Evolutionary conservation across 2,113 vertebrate species (phyloP), one percentile per base, ranked within the genome.

Genomic region (Origma solitaria): DNA sequence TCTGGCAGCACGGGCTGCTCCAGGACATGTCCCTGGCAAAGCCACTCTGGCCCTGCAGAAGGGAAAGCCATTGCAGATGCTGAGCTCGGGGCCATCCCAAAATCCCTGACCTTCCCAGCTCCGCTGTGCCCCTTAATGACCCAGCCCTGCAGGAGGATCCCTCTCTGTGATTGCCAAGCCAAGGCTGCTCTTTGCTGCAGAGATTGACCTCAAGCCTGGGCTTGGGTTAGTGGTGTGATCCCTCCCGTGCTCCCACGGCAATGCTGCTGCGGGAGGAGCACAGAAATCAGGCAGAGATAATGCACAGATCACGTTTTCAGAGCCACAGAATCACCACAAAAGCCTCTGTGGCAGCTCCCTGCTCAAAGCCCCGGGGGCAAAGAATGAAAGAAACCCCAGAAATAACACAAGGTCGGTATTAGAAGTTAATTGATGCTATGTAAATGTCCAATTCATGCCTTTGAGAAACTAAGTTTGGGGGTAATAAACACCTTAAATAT

Each of bases 401-500:
- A 96, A 64, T 20, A 65, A 42, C 37, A 50, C 6, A 47, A 85
- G n/a, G 58, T 27, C 76, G 86, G 56, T 50, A 68, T 86, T 51
- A 88, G 78, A 75, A 88, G 81, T 56, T 87, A 80, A 82, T 69
- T 83, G 38, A 69, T 60, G 78, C 61, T 51, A 31, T 47, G 50
- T 54, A 83, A 96, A 92, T 53, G 73, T 86, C 93, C 54, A 42
- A 77, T 94, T 94, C n/a, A 45, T 90, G 79, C 57, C 78, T 90
- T 73, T 83, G 31, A 61, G 51, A 30, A 68, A 76, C 53, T 81
- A 78, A 49, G 53, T 86, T 93, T 94, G 47, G 38, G 90, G 62
- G 65, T 68, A 88, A 90, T 49, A 94, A 96, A 72, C 93, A 87
- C 96, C 84, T 94, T 91, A 96, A 97, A 95, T 71, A 79, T 81